Percentiles rank a stretch among this genome's conserved stretches.
These are phyloP conservation scores for Nycteola revayana DNA, from an alignment of 2,888 invertebrate species.

Conservation along the genomic window DNA sequence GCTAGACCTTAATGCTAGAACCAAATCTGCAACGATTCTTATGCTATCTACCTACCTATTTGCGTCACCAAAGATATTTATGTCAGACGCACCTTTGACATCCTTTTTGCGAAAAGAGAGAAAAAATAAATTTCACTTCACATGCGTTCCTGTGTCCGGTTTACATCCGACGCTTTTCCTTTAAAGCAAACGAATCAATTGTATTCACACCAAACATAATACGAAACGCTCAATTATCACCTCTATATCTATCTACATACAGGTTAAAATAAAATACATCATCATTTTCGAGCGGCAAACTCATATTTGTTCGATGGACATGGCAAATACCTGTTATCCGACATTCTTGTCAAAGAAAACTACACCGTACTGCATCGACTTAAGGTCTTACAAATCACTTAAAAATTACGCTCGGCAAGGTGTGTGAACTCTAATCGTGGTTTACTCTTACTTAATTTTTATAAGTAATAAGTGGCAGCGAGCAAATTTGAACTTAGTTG, in stretches of 20 bases:
- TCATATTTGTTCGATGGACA: slow-evolving; percentile 39
- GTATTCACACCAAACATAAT: slow-evolving; percentile 2
- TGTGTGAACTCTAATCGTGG: slow-evolving; percentile 47
- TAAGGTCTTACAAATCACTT: slow-evolving; percentile 25
- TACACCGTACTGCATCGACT: slow-evolving; percentile 32
- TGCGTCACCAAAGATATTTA: slow-evolving; percentile 49
- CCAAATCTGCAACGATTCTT: no score
- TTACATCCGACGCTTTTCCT: slow-evolving; percentile 72
- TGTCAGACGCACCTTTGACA: slow-evolving; percentile 60
- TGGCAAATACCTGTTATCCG: slow-evolving; percentile 45
- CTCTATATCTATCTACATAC: slow-evolving; percentile 26
- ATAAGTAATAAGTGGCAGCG: slow-evolving; percentile 10
- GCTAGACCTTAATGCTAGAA: no score
- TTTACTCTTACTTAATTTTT: slow-evolving; percentile 33
- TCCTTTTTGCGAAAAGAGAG: slow-evolving; percentile 65
- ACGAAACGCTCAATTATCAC: slow-evolving; percentile 17
- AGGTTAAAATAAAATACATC: slow-evolving; percentile 8
- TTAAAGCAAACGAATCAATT: slow-evolving; percentile 46
- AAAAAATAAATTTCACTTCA: slow-evolving; percentile 68
- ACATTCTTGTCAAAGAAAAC: slow-evolving; percentile 29
- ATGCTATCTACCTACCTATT: neutral
- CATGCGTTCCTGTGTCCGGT: slow-evolving; percentile 71
- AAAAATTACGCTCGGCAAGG: slow-evolving; percentile 31
- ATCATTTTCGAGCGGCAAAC: slow-evolving; percentile 23
- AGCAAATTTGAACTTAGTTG: slow-evolving; percentile 30